Base-by-base conservation (phyloP, 2,113 vertebrate genomes). In the Pseudopipra pipra region DNA sequence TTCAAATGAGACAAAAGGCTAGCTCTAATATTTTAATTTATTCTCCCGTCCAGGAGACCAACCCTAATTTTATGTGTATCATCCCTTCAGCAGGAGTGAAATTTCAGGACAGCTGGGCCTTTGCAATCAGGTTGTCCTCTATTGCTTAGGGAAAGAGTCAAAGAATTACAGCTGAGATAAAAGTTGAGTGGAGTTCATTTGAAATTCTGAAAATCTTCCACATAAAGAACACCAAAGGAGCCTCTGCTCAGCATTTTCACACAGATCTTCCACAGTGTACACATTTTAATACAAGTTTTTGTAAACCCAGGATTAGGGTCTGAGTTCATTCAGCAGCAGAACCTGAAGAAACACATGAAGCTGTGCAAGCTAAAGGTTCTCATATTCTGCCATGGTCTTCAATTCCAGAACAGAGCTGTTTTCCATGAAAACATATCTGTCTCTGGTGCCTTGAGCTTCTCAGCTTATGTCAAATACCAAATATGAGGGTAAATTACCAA, bases 211-310 rank as follows among this genome's bases (percentile, higher is more conserved):
- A 41, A 63, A 23, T 16, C 21, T 92, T 65, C 16, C 24, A 30
- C 4, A 20, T 10, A 16, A 47, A 71, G 46, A 65, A 25, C 24
- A 59, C 13, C 28, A 9, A 58, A 78, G 46, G 11, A 72, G 30
- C 16, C 18, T 63, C 46, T 92, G 46, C 47, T 85, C 20, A 75
- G 47, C 20, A 41, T 77, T 85, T 85, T 62, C 18, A 54, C 9
- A 54, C 7, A 44, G 14, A 25, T n/a, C 13, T 66, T 70, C 6
- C n/a, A 46, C 5, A 59, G 41, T 0, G 0, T 25, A 12, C 11
- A 8, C 19, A 9, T 41, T 75, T 75, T 39, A 67, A 46, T 20
- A 31, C 6, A 63, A 5, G 17, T 31, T 73, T 72, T 30, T 58
- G 17, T 31, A 49, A n/a, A 49, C 2, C 10, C 41, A 49, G 28